Base-by-base conservation (phyloP, 2,113 vertebrate species). In the Tympanuchus pallidicinctus region DNA sequence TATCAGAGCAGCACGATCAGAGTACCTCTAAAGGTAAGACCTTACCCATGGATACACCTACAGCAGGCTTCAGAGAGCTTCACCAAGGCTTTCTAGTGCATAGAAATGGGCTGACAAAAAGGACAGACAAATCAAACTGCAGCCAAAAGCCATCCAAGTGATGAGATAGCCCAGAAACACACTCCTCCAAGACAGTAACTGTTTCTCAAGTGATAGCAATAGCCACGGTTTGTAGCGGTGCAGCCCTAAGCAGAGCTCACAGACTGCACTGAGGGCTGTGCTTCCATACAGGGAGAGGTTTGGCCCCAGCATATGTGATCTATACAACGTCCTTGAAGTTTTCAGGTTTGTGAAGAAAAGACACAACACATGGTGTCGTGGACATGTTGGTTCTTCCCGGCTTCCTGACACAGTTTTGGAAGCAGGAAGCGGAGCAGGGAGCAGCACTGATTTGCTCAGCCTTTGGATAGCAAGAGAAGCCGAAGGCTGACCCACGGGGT, bases 401-500 rank as follows among this genome's bases (percentile, higher is more conserved):
- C 12, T 74, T 78, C n/a, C 70, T 40, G 34, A 22, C 20, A 47
- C 34, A 1, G 66, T 77, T 73, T 66, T 54, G 30, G 50, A 82
- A 92, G 48, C 34, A 34, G 34, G 24, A 40, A 34, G 1, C 4
- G 18, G n/a, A 69, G 57, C 40, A 27, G 47, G n/a, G 57, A 60
- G 15, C 3, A 36, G 36, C 3, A 36, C 40, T 81, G 34, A 77
- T 52, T 77, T 8, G 19, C 47, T 47, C 5, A 0, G 0, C 18
- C 78, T 75, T 64, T 38, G 9, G 10, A 19, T 85, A 77, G 45
- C 48, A 8, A 70, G 34, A 85, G 61, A 59, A 85, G 61, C 90
- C 36, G 28, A 45, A 28, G 47, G 52, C 40, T 61, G 40, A 57
- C 17, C 18, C n/a, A 59, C 59, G 82, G 24, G 59, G 45, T 50